Evolutionary conservation across 1,140 invertebrate genomes (phyloP), one percentile per base, ranked within the genome.

Genomic region (Antheraea pernyi): DNA sequence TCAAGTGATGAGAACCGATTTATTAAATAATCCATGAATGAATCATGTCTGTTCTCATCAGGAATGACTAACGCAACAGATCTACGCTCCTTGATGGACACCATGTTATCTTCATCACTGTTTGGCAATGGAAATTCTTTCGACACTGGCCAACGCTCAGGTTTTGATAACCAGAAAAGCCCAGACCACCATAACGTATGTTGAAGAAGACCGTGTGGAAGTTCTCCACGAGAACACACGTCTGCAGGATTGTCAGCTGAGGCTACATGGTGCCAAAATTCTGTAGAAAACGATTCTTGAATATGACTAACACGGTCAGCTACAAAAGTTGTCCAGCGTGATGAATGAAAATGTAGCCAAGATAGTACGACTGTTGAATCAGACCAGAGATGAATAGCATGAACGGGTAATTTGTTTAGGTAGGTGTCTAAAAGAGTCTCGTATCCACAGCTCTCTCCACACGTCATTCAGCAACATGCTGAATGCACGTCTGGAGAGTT

Each of bases 151-250:
- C 46, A 53, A 53, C 11, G 46, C 6, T 13, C 46, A 16, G 46
- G 16, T 53, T 53, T 9, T 6, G 46, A 53, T 16, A 53, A 13
- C 46, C 46, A 53, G 0, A 2, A 1, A 16, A 11, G 46, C 9
- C 46, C 46, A 9, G 46, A 9, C 46, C 46, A 53, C 46, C 46
- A 53, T 53, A 53, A 13, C 13, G 16, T 13, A 13, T 53, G 9
- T 6, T 16, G 9, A 6, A 53, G 46, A 13, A 53, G 16, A 19
- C 13, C 19, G 4, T n/a, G n/a, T 46, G 77, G 70, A 16, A 71
- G 19, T 16, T 76, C 18, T 10, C 92, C 91, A 63, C 92, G 72
- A 7, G 90, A 91, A 19, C 80, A 53, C 0, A 78, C 58, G 78
- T 94, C 92, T 7, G 88, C 89, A 19, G 89, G 7, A 39, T 73